phyloP scores from a whole-genome alignment of 2,113 vertebrate genomes.

The Megaceryle maxima region DNA sequence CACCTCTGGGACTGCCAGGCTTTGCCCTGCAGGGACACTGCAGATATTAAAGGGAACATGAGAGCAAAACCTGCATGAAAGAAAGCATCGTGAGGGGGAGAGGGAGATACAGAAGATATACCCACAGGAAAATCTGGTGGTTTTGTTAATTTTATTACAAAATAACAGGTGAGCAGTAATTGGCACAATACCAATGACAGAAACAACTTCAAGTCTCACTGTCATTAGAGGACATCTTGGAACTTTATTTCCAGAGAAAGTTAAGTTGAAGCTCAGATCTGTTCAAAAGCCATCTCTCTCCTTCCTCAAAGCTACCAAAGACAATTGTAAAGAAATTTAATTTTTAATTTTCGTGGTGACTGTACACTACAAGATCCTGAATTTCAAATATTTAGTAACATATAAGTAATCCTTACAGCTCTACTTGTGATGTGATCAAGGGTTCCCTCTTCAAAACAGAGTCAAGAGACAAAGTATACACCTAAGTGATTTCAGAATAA shows the following conservation, averaged over 20 bases:
- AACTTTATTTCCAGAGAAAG: not conserved
- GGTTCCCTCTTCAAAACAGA: not conserved
- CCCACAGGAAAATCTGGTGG: not conserved
- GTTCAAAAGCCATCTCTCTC: not conserved
- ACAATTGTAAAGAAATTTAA: not conserved
- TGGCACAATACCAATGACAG: not conserved
- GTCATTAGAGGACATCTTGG: not conserved
- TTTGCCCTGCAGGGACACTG: not conserved
- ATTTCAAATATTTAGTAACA: not conserved
- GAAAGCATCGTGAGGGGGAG: fast-evolving
- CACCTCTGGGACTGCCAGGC: not conserved
- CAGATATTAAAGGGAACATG: not conserved
- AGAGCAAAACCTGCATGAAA: not conserved
- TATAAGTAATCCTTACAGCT: not conserved
- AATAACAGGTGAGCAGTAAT: not conserved
- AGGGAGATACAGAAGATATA: not conserved
- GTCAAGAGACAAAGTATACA: not conserved
- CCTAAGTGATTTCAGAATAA: not conserved
- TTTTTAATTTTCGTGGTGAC: not conserved
- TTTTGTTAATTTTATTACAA: not conserved
- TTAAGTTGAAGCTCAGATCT: not conserved
- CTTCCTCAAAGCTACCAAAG: not conserved
- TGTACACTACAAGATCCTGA: not conserved
- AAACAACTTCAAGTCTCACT: not conserved
- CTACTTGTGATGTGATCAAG: not conserved